Base-by-base conservation (phyloP, 2,888 invertebrate species). In the Odiellus spinosus region DNA sequence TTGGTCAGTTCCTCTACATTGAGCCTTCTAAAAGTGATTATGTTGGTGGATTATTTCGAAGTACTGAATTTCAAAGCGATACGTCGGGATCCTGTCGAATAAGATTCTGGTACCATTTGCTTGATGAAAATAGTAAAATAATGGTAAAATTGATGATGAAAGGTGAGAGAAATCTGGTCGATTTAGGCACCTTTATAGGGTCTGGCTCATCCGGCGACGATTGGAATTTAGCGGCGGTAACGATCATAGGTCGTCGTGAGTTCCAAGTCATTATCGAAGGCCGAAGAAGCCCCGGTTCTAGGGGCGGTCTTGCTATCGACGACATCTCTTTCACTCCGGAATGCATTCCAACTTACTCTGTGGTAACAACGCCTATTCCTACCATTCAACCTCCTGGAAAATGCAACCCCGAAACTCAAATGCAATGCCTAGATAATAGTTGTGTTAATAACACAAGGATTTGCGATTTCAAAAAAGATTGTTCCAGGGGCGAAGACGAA, bases 381-480 rank as follows among this genome's bases (percentile, higher is more conserved):
- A 49, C 51, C 4, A 18, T 48, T 10, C 49, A 47, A 32, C 51
- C 53, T 2, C 45, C 40, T 26, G 49, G 48, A 12, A 17, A 32
- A 4, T 53, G 53, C 38, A 47, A 47, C 11, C 45, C 3, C 2
- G 44, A 40, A 14, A 45, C 45, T 5, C 17, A 45, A 20, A 53
- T 54, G n/a, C 35, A 47, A 2, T 54, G 54, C 32, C 44, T 44
- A 3, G 51, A 54, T 35, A 47, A 53, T 18, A 44, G 46, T 5
- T 54, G 54, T 34, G 40, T 53, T 14, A 35, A 46, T 1, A 38
- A 34, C 40, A 40, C 45, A 15, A 40, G 38, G 18, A 51, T 51
- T 3, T 54, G 54, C 20, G 53, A 54, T 32, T 54, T 54, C 34
- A 53, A 51, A 44, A 17, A 18, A 8, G 53, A 51, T 19, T 54